phyloP scores from a whole-genome alignment of 2,888 invertebrate species.

The Antheraea assamensis region DNA sequence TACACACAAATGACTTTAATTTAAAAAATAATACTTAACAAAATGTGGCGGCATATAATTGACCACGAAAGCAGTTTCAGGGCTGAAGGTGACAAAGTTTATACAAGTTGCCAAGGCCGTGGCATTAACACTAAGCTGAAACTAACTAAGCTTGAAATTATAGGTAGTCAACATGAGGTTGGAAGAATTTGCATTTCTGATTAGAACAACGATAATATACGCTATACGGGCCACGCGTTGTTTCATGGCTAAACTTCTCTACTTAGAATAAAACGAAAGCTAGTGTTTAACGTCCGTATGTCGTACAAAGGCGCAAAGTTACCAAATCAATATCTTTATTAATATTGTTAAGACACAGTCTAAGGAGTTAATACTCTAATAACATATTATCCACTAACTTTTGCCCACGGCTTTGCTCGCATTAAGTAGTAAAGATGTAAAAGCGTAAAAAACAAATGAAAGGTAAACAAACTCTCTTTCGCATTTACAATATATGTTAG shows the following conservation, averaged over 20 bases:
- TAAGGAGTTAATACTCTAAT: not conserved
- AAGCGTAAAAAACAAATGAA: too few relatives aligned
- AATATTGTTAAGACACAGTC: not conserved
- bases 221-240: not conserved
- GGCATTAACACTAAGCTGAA: slow-evolving; percentile 3
- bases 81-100: slow-evolving; percentile 2
- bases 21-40: not conserved
- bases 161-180: not conserved
- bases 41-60: not conserved
- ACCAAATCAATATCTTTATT: not conserved
- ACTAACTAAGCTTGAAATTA: not conserved
- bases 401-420: too few relatives aligned
- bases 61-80: not conserved
- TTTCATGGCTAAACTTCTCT: not conserved
- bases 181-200: slow-evolving; percentile 10
- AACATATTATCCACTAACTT: too few relatives aligned
- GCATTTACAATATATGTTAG: too few relatives aligned
- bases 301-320: not conserved
- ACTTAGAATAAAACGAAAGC: not conserved
- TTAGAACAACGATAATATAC: slow-evolving; percentile 1
- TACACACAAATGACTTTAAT: not conserved
- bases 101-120: not conserved
- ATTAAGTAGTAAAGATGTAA: too few relatives aligned
- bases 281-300: not conserved
- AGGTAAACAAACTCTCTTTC: too few relatives aligned